A percentile compares a stretch with the other conserved stretches of the same genome.
Conservation (phyloP, 2,888 invertebrate genomes). For the Mantis religiosa region DNA sequence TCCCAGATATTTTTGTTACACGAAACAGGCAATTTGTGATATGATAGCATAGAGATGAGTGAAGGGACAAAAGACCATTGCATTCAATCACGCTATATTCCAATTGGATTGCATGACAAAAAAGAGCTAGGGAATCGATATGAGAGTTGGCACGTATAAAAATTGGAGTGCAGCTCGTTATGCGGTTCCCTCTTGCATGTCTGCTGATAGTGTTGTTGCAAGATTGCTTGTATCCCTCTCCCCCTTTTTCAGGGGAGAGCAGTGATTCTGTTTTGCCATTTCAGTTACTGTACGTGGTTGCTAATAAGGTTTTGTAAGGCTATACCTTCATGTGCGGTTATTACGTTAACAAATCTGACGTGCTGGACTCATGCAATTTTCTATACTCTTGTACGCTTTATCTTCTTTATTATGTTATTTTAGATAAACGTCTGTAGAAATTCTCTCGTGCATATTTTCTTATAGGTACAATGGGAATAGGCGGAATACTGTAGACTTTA, state of each 20-base stretch:
- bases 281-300: background rate
- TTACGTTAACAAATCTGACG: too few relatives aligned
- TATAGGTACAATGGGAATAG: too few relatives aligned
- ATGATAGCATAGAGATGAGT: background rate
- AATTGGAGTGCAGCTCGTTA: background rate
- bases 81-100: background rate
- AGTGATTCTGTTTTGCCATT: background rate
- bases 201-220: background rate
- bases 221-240: too few relatives aligned
- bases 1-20: background rate
- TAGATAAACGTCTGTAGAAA: too few relatives aligned
- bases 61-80: background rate
- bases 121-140: background rate
- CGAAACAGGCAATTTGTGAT: background rate
- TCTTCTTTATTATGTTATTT: too few relatives aligned
- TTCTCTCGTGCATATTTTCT: too few relatives aligned
- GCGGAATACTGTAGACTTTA: too few relatives aligned
- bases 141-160: background rate
- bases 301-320: background rate
- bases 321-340: background rate
- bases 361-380: too few relatives aligned
- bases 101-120: background rate
- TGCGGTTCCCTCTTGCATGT: background rate
- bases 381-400: too few relatives aligned
- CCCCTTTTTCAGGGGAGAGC: background rate